phyloP scores from a whole-genome alignment of 92 coral and sea anemone genomes.

The Metridium senile region DNA sequence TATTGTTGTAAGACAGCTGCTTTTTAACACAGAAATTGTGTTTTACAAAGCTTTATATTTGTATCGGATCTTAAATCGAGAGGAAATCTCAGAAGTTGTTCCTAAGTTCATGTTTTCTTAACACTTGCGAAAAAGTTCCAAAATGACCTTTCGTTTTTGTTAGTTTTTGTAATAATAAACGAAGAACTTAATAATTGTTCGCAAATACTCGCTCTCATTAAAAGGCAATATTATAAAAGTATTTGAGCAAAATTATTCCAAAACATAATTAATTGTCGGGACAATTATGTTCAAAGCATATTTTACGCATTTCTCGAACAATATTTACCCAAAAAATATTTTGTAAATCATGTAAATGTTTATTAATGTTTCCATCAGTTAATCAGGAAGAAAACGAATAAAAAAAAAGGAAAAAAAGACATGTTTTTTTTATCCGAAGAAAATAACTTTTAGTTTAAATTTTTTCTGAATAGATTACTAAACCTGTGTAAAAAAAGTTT shows the following conservation, averaged over 20 bases:
- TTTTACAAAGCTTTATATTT: background rate
- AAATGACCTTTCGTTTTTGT: background rate
- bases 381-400: background rate
- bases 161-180: background rate
- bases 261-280: conserved; percentile 13
- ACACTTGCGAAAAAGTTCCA: background rate
- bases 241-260: background rate
- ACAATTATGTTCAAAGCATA: conserved; percentile 16
- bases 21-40: background rate
- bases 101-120: background rate
- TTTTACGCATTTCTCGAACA: background rate
- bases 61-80: background rate
- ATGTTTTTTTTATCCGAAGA: too few relatives aligned
- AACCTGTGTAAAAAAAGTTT: background rate
- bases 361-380: background rate
- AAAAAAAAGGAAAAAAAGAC: background rate
- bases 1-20: background rate
- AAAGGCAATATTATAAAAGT: conserved; percentile 26
- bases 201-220: conserved; percentile 16
- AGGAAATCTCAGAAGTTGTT: background rate
- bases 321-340: background rate
- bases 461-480: background rate
- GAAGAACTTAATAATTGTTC: conserved; percentile 3
- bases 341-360: background rate
- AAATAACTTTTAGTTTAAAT: too few relatives aligned